These are phyloP conservation scores for Anhinga rufa DNA, from an alignment of 2,113 vertebrate species.

Conservation along the genomic window DNA sequence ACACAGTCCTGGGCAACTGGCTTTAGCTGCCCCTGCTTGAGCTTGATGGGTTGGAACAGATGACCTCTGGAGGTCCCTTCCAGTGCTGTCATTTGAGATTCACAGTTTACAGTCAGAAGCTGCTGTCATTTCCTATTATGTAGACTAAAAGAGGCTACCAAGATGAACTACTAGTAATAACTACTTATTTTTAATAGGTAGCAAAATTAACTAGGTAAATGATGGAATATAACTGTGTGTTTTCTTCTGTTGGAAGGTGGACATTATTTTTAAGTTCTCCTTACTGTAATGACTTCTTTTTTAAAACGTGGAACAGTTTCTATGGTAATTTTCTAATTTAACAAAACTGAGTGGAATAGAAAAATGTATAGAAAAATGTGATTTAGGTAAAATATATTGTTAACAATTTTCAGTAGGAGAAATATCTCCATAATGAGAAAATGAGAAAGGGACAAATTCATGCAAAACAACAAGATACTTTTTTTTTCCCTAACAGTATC, in stretches of 20 bases:
- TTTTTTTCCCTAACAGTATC: not conserved
- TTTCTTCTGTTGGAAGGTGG: not conserved
- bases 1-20: not conserved
- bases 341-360: not conserved
- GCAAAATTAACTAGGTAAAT: not conserved
- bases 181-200: not conserved
- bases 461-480: not conserved
- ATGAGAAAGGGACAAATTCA: not conserved
- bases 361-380: not conserved
- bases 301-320: not conserved
- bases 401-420: not conserved
- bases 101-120: not conserved
- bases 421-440: not conserved
- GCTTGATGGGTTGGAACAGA: not conserved
- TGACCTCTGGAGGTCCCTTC: not conserved
- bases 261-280: not conserved
- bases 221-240: not conserved
- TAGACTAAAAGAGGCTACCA: not conserved
- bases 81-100: not conserved
- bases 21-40: not conserved
- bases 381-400: not conserved
- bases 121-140: not conserved
- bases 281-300: not conserved
- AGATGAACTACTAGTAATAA: not conserved
- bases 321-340: conserved; percentile 24